phyloP scores from a whole-genome alignment of 2,888 invertebrate genomes.

The Eilema sororculum region DNA sequence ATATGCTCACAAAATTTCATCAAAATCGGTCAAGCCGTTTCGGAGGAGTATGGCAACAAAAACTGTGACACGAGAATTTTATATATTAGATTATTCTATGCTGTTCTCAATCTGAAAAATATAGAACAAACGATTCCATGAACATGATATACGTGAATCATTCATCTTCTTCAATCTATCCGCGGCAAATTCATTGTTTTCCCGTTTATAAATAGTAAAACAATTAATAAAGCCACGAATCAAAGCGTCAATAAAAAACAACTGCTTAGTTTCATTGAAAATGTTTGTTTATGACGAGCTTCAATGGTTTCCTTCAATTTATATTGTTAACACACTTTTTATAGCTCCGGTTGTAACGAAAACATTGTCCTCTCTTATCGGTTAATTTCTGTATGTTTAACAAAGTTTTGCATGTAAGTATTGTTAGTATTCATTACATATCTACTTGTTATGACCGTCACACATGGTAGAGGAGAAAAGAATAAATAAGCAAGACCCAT shows the following conservation, averaged over 20 bases:
- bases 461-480: too few species aligned
- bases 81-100: too few species aligned
- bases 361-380: not conserved
- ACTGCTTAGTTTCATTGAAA: constrained; percentile 8
- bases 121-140: not conserved
- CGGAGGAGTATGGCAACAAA: too few species aligned
- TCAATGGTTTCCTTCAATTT: constrained; percentile 15
- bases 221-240: constrained; percentile 10
- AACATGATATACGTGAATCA: not conserved
- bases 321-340: constrained; percentile 6
- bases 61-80: too few species aligned
- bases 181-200: not conserved
- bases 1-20: too few species aligned
- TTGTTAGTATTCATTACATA: too few species aligned
- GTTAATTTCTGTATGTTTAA: not conserved
- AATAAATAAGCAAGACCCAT: too few species aligned
- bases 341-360: not conserved
- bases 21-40: too few species aligned
- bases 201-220: constrained; percentile 4
- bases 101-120: not conserved
- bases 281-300: constrained; percentile 18
- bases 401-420: not conserved
- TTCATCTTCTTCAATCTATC: not conserved
- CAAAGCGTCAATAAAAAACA: constrained; percentile 11
- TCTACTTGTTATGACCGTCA: too few species aligned